Evolutionary conservation across 2,113 vertebrate genomes (phyloP), one percentile per base, ranked within the genome.

Genomic region (Mobula birostris): DNA sequence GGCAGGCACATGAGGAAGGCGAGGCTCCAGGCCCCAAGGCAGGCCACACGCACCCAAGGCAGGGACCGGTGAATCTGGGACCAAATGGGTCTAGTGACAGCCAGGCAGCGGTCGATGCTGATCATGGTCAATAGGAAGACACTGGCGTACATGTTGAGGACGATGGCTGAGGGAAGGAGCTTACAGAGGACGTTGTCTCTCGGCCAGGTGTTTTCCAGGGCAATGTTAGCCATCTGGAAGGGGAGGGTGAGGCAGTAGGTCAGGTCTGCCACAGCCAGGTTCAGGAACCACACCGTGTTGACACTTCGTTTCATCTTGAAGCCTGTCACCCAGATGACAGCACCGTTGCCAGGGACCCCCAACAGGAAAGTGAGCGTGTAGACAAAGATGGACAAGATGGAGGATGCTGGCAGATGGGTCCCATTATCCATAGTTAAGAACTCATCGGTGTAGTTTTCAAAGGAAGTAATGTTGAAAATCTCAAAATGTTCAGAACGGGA

Each of bases 81-180:
- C 97, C 97, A 97, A 0, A 97, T 66, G 0, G 97, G 97, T 2
- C 29, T 94, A 8, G 94, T 95, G 11, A 98, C 97, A 94, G 98
- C 40, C 40, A 97, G 74, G 77, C 96, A 97, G n/a, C 98, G 97
- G 95, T 98, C 98, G 0, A 96, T 32, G 0, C 98, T 98, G 96
- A 99, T 97, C 58, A 96, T 29, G 0, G 94, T 96, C 94, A 99
- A 95, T 32, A 98, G 97, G 66, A 99, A 95, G 83, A 98, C 94
- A 0, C 98, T 98, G 96, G 97, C 96, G 6, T 97, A 98, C 98
- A 99, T 98, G 95, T 97, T 96, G 94, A 98, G 95, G 95, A 97
- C 94, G 21, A 97, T 96, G 40, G 97, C 7, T 0, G 97, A 95
- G 0, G 96, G 96, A 29, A 98, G 0, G 0, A 97, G 0, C 7